Evolutionary conservation across 1,140 invertebrate genomes (phyloP), one percentile per base, ranked within the genome.

Genomic region (Helicoverpa armigera): DNA sequence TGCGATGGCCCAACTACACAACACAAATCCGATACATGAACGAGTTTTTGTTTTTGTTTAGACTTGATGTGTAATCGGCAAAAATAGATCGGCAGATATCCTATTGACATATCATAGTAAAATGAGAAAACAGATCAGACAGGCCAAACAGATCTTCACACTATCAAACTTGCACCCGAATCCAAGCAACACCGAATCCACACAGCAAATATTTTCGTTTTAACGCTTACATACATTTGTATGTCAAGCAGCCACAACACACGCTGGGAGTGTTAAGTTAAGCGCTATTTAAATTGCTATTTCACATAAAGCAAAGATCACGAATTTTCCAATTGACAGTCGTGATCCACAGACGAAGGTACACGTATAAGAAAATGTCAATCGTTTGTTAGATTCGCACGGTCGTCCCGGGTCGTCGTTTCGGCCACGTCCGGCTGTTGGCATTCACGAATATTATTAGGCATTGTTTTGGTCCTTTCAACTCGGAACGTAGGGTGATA

Each of bases 381-480:
- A 73, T 43, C 54, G 23, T 58, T 58, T 31, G 69, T 12, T 10
- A 58, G 61, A 67, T 76, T 77, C 75, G 60, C 75, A 77, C 61
- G 75, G 50, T 18, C 69, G 69, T 63, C 74, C 60, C 43, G 35
- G 58, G 35, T 63, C 65, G 65, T 50, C 65, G 23, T 31, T 65
- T 77, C 61, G 75, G 50, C 61, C 61, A 50, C 51, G 75, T 77
- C 75, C 75, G 75, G 75, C 75, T 67, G 60, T 35, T 77, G 75
- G 14, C 75, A 77, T 77, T 77, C 75, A 77, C 60, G 75, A 65
- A 65, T 65, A 77, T 72, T 72, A 72, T 72, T 72, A 31, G 69
- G 69, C 48, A 72, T 72, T 72, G 50, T 72, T 72, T 72, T 50
- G 63, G 43, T 69, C 31, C 12, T 10, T 43, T 18, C 11, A 70